phyloP scores from a whole-genome alignment of 2,113 vertebrate species.

The Tyto alba region DNA sequence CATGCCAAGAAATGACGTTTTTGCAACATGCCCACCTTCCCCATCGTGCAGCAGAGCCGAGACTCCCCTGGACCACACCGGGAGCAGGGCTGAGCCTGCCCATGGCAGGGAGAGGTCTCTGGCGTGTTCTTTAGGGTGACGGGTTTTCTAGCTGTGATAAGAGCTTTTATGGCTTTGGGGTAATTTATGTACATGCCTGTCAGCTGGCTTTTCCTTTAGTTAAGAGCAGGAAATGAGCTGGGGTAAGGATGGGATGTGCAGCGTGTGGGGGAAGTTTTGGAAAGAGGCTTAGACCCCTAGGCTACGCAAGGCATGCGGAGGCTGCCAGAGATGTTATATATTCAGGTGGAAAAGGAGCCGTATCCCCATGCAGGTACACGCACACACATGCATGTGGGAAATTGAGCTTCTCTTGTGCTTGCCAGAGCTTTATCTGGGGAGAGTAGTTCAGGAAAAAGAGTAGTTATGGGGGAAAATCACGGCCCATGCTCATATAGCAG shows the following conservation, averaged over 20 bases:
- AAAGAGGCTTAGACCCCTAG: not conserved
- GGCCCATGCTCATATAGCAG: not conserved
- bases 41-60: not conserved
- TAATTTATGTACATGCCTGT: not conserved
- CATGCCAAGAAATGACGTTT: not conserved
- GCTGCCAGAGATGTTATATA: not conserved
- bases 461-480: not conserved
- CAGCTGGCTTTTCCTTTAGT: not conserved
- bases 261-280: not conserved
- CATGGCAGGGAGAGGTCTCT: not conserved
- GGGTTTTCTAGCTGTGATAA: not conserved
- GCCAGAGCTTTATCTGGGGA: not conserved
- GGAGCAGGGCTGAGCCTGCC: not conserved
- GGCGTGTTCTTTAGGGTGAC: not conserved
- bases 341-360: not conserved
- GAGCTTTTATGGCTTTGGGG: not conserved
- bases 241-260: not conserved
- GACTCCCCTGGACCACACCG: not conserved
- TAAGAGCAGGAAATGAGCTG: not conserved
- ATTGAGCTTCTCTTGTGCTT: not conserved
- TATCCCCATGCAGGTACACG: not conserved
- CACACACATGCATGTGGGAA: not conserved
- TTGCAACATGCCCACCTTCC: not conserved
- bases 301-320: accelerated
- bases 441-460: not conserved